A percentile compares a stretch with the other conserved stretches of the same genome.
These are phyloP conservation scores for Alauda arvensis DNA, from an alignment of 2,797 vertebrate species.

Conservation along the genomic window DNA sequence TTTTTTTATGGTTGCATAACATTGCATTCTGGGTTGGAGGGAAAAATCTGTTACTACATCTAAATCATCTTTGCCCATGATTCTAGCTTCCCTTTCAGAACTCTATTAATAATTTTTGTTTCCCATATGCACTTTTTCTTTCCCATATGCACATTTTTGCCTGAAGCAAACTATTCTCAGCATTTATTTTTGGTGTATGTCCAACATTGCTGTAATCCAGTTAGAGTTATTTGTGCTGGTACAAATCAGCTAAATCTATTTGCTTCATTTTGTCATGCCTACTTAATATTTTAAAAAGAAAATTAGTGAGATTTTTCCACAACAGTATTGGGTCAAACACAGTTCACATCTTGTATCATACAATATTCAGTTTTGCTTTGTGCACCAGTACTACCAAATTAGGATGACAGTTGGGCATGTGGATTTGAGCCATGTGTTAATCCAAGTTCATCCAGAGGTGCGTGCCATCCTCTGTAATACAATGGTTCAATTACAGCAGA, in stretches of 20 bases:
- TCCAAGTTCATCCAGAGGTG: conserved; percentile 49
- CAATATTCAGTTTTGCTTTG: conserved; percentile 4
- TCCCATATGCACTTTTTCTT: conserved; percentile 59
- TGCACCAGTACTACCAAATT: conserved; percentile 52
- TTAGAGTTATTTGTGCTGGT: conserved; percentile 52
- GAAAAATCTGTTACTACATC: conserved; percentile 44
- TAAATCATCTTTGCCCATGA: not conserved
- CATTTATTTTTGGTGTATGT: conserved; percentile 47
- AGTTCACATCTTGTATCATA: conserved; percentile 39
- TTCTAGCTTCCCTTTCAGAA: conserved; percentile 45
- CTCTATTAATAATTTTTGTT: conserved; percentile 59
- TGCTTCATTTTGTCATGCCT: conserved; percentile 48
- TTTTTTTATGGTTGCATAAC: conserved; percentile 37
- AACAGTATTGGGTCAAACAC: conserved; percentile 41
- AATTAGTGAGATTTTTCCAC: conserved; percentile 39
- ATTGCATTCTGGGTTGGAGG: conserved; percentile 14
- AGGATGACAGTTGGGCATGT: conserved; percentile 29
- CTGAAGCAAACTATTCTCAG: conserved; percentile 56
- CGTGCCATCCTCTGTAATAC: conserved; percentile 39
- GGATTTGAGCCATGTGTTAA: conserved; percentile 42
- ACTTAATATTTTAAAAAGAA: conserved; percentile 38
- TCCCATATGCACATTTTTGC: conserved; percentile 49
- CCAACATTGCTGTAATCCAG: conserved; percentile 8
- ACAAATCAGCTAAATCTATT: conserved; percentile 49
- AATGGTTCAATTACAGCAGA: conserved; percentile 53